Evolutionary conservation across 2,797 vertebrate species (phyloP).

Genomic region (Pristis pectinata): DNA sequence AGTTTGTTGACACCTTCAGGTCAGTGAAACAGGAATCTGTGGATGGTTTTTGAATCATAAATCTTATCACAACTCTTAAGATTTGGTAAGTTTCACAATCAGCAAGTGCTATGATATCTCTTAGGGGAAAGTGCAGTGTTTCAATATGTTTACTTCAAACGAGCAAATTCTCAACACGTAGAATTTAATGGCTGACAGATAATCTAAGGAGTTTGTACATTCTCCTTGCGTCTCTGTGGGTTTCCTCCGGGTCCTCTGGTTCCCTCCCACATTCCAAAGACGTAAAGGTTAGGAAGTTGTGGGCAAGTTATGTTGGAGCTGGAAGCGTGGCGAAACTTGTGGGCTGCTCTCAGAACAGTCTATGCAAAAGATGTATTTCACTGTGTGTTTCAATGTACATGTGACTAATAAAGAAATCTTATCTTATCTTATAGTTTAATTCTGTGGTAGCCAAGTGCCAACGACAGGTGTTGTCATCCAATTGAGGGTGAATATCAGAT

Average conservation of each 20-base stretch:
- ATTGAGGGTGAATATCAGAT: neutral
- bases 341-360: too few species aligned
- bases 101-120: neutral
- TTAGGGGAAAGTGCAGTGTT: neutral
- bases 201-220: too few species aligned
- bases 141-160: neutral
- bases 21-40: neutral
- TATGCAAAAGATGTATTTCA: too few species aligned
- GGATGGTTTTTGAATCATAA: constrained; percentile 3
- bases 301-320: too few species aligned
- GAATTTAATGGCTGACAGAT: neutral
- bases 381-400: too few species aligned
- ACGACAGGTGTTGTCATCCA: neutral
- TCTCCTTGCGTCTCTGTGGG: too few species aligned
- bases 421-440: neutral
- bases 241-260: too few species aligned
- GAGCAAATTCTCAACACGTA: neutral
- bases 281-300: too few species aligned
- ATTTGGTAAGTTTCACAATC: neutral
- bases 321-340: too few species aligned
- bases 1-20: neutral
- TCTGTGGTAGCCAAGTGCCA: neutral
- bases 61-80: neutral
- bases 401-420: too few species aligned
- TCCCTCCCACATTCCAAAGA: too few species aligned